Evolutionary conservation across 2,113 vertebrate species (phyloP), one percentile per base, ranked within the genome.

Genomic region (Tor tambroides): DNA sequence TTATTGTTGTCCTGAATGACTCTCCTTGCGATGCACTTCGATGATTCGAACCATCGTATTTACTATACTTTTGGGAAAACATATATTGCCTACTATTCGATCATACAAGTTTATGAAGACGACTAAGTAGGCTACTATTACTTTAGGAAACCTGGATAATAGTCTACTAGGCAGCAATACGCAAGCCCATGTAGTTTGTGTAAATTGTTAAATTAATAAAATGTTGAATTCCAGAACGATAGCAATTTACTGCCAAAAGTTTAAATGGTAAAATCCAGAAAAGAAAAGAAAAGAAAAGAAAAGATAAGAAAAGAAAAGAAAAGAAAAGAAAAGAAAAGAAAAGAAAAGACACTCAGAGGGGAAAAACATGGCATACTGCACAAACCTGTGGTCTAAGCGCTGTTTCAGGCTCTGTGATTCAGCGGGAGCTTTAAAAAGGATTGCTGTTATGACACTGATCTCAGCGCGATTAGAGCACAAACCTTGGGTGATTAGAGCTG

Each of bases 401-500:
- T 61, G 51, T 86, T 69, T 26, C 26, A 54, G 56, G 77, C 54
- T 54, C n/a, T 74, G n/a, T 10, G 41, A 81, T 82, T 80, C 72
- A 72, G 46, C 46, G 21, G 43, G 63, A 87, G 56, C 83, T 78
- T 83, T 76, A 79, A 80, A 77, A 86, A 32, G 35, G 78, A 78
- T 82, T 59, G 82, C 78, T 83, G 85, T 84, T 84, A 87, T 56
- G 77, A 72, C 63, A 23, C 72, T 80, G 85, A 89, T 88, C 80
- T 30, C 84, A 5, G 11, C 11, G 15, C 43, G 75, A 76, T 84
- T 83, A 86, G 59, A 67, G 43, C 30, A 46, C 49, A n/a, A 17
- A 56, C 63, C 15, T 72, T 32, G 61, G 54, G 61, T 77, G 83
- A 84, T 79, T n/a, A 54, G 26, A 54, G 43, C 35, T 80, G 78